A percentile compares a stretch with the other conserved stretches of the same genome.
Conservation (phyloP, 2,888 invertebrate species). For the Autographa pulchrina region DNA sequence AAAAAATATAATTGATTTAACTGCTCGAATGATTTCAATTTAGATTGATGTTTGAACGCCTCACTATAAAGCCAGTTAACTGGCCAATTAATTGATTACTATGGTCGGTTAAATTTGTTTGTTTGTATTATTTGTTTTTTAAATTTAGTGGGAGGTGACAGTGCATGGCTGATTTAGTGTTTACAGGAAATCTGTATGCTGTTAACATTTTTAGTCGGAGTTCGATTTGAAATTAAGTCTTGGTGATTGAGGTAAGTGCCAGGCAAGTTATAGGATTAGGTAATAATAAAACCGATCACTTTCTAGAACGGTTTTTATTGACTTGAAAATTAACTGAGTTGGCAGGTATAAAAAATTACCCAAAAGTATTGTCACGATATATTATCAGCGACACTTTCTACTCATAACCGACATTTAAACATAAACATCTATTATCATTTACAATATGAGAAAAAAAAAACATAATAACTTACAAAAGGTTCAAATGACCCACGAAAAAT, state of each 20-base stretch:
- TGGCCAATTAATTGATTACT: slow-evolving; percentile 47
- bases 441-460: too few species aligned
- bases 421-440: too few species aligned
- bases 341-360: too few species aligned
- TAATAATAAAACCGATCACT: neutral
- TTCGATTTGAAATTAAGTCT: neutral
- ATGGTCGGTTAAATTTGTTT: slow-evolving; percentile 21
- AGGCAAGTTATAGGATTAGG: neutral
- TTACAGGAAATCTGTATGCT: neutral
- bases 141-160: slow-evolving; percentile 6
- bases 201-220: neutral
- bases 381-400: too few species aligned
- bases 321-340: too few species aligned
- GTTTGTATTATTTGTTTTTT: slow-evolving; percentile 24
- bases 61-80: slow-evolving; percentile 48
- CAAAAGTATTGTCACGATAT: too few species aligned
- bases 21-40: slow-evolving; percentile 43
- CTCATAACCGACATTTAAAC: too few species aligned
- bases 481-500: neutral
- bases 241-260: neutral
- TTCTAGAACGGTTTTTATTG: neutral
- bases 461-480: neutral
- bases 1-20: slow-evolving; percentile 42
- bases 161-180: neutral
- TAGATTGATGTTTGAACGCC: slow-evolving; percentile 45